Base-by-base conservation (phyloP, 2,888 invertebrate genomes). In the Drosophila testacea region DNA sequence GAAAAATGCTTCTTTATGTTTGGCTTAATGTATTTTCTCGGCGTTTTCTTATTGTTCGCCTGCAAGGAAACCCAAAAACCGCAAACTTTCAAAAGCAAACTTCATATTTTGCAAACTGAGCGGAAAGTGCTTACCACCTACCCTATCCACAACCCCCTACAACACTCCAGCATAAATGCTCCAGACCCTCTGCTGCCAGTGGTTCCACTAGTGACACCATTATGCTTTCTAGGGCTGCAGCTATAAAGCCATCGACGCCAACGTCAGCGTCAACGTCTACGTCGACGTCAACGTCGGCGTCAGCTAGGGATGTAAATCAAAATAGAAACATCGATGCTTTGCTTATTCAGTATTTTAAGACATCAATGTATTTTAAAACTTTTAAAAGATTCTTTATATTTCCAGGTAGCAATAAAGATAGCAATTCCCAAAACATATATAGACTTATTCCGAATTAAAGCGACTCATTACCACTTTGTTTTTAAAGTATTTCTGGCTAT, bases 21-120 rank as follows among this genome's bases (percentile, higher is more conserved):
- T 79, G 74, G 81, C 82, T 82, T 81, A 82, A 81, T 82, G 82
- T 81, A 82, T 81, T 82, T 81, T 81, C 81, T 81, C 69, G 70
- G 79, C 74, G 69, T 75, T 81, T 81, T 75, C 81, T 81, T 74
- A 81, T 82, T 78, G 77, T 82, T 82, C 66, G 70, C 69, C 70
- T 30, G 52, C 71, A 66, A 80, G 80, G 83, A 80, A 82, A 78
- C 72, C 79, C 76, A 76, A 82, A 79, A 82, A 82, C 82, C 82
- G 67, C 83, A 82, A 82, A 82, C 78, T 82, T 82, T 80, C 78
- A 72, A 82, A 81, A 74, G 80, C 78, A 82, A 82, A 82, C 82
- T 82, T 82, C 83, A 82, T 82, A 82, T 82, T 82, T 82, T 82
- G 80, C 76, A 82, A 82, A 77, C 81, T 82, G 81, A 80, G 80